A percentile compares a stretch with the other conserved stretches of the same genome.
Evolutionary conservation across 2,888 invertebrate genomes (phyloP).

Genomic region (Formica aserva): DNA sequence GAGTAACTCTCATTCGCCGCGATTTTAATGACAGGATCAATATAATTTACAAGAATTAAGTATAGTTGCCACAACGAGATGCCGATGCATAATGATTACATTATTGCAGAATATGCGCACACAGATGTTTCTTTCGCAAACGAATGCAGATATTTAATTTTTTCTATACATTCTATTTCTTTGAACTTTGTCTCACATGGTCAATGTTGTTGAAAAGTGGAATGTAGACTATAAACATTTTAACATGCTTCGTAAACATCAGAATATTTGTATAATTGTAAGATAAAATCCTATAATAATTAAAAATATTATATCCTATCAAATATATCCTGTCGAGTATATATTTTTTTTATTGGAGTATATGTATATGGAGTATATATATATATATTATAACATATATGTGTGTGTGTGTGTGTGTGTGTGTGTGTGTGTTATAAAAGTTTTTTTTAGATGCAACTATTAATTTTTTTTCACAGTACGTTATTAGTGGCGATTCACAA

Average conservation of each 20-base stretch:
- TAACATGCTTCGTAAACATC: background rate
- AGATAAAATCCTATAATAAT: background rate
- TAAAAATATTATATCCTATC: slow-evolving; percentile 1
- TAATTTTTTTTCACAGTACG: slow-evolving; percentile 52
- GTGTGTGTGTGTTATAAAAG: background rate
- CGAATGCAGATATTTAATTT: background rate
- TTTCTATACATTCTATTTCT: background rate
- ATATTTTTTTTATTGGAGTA: background rate
- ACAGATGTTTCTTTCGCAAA: slow-evolving; percentile 16
- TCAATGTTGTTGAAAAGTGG: background rate
- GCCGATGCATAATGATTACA: slow-evolving; percentile 3
- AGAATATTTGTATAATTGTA: background rate
- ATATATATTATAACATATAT: background rate
- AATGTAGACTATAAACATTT: slow-evolving; percentile 15
- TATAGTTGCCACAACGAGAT: slow-evolving; percentile 55
- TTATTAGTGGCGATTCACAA: slow-evolving; percentile 56
- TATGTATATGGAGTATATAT: background rate
- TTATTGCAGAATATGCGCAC: background rate
- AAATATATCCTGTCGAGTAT: background rate
- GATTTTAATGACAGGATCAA: slow-evolving; percentile 55
- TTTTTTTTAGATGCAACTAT: background rate
- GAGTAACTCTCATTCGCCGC: slow-evolving; percentile 59
- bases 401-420: background rate
- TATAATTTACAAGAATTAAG: slow-evolving; percentile 55
- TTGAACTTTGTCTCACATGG: background rate